Conservation (phyloP, 2,797 vertebrate genomes). For the Meda fulgida region DNA sequence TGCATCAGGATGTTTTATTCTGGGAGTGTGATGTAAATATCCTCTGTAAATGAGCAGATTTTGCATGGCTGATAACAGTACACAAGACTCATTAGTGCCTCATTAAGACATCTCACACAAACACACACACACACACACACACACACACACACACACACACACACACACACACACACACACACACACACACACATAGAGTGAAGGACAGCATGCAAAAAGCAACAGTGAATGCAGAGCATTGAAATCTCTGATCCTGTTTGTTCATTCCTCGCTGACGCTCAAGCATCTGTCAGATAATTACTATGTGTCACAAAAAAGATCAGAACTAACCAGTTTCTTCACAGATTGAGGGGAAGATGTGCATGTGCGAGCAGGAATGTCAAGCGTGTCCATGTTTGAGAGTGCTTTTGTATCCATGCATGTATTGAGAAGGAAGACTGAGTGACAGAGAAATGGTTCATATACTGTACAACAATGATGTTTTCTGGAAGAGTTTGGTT, state of each 20-base stretch:
- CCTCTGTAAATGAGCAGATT: conserved; percentile 48
- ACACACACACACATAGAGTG: not conserved
- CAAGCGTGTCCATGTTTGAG: not conserved
- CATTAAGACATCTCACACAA: conserved; percentile 75
- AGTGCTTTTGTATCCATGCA: not conserved
- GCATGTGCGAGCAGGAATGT: not conserved
- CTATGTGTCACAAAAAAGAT: conserved; percentile 37
- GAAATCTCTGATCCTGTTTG: conserved; percentile 21
- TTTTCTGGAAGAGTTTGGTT: not conserved
- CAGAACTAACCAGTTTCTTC: conserved; percentile 10
- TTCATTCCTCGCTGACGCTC: conserved; percentile 1
- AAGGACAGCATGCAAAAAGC: conserved; percentile 3
- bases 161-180: not conserved
- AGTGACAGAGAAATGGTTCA: not conserved
- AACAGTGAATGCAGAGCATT: not conserved
- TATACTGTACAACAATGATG: not conserved
- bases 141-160: too few relatives aligned
- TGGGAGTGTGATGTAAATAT: conserved; percentile 55
- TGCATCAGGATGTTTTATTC: conserved; percentile 51
- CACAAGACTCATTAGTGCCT: conserved; percentile 72
- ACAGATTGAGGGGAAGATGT: not conserved
- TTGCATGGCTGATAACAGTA: conserved; percentile 69
- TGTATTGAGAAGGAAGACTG: not conserved
- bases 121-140: not conserved
- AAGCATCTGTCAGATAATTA: conserved; percentile 42